Evolutionary conservation across 2,797 vertebrate genomes (phyloP), one percentile per base, ranked within the genome.

Genomic region (Psittacula echo): DNA sequence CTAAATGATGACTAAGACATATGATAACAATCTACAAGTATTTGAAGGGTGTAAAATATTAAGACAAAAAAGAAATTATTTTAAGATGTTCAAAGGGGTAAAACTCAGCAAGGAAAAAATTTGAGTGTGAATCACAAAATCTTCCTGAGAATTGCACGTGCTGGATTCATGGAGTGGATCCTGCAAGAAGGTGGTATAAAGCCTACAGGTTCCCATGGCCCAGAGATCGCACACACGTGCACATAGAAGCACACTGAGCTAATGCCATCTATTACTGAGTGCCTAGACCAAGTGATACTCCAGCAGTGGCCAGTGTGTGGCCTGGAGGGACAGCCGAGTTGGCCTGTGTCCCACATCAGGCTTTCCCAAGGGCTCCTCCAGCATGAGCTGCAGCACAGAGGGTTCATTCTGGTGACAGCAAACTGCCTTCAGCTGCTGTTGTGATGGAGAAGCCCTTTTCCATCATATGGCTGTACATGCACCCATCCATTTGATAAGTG

Each of bases 31-130:
- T 92, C 95, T 95, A 96, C 95, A 97, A 96, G 94, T 95, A 92
- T 97, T 96, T 96, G 95, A 97, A 97, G 96, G 93, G 92, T 96
- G 96, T 96, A 89, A 96, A 96, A 95, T 84, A 95, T 74, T 93
- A 95, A 95, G 60, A 93, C 56, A 94, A 94, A 96, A 95, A 96
- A 75, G 29, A 89, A 93, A 87, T 97, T 94, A 44, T 94, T 96
- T 96, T 96, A 50, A 84, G 76, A 82, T 87, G 73, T 86, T 96
- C 75, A 89, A 81, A 81, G 86, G 93, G 79, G 92, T 95, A 95
- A 87, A 94, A 88, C 76, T 92, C 44, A 77, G 68, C 67, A 87
- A 89, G 76, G 67, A 83, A 96, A 94, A 94, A 92, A 95, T 66
- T 92, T 92, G 88, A 93, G n/a, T 41, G 39, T 89, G 75, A 96